Percentiles rank a stretch among this genome's conserved stretches.
Conservation (phyloP, 2,888 invertebrate genomes). For the Mylabris sibirica region DNA sequence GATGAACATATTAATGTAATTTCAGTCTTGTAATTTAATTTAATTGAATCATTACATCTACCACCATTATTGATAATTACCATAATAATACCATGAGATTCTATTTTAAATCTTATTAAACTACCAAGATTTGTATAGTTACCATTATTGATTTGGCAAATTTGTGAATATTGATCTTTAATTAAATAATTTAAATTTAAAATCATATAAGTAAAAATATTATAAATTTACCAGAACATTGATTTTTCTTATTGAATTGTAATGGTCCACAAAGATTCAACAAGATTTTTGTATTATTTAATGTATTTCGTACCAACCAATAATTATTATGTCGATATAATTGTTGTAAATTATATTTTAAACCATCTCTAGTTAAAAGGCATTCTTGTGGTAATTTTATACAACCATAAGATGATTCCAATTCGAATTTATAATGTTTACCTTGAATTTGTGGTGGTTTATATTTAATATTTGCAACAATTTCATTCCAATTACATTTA, state of each 20-base stretch:
- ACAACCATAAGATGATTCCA: slow-evolving; percentile 46
- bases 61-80: slow-evolving; percentile 31
- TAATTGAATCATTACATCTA: slow-evolving; percentile 27
- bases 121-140: slow-evolving; percentile 31
- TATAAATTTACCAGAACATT: slow-evolving; percentile 34
- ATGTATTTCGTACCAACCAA: slow-evolving; percentile 32
- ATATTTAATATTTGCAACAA: slow-evolving; percentile 33
- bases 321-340: slow-evolving; percentile 20
- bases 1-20: slow-evolving; percentile 43
- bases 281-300: slow-evolving; percentile 28
- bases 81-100: slow-evolving; percentile 29
- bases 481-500: slow-evolving; percentile 44
- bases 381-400: slow-evolving; percentile 40
- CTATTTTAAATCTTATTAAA: slow-evolving; percentile 28
- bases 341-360: slow-evolving; percentile 32
- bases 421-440: slow-evolving; percentile 41
- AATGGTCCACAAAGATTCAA: slow-evolving; percentile 45
- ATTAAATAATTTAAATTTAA: slow-evolving; percentile 16
- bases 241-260: slow-evolving; percentile 21
- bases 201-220: neutral
- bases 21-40: slow-evolving; percentile 36
- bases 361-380: slow-evolving; percentile 26
- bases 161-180: slow-evolving; percentile 44
- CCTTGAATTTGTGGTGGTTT: slow-evolving; percentile 34
- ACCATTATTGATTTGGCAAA: slow-evolving; percentile 34